Evolutionary conservation across 2,888 invertebrate species (phyloP).

Genomic region (Mythimna lalbum): DNA sequence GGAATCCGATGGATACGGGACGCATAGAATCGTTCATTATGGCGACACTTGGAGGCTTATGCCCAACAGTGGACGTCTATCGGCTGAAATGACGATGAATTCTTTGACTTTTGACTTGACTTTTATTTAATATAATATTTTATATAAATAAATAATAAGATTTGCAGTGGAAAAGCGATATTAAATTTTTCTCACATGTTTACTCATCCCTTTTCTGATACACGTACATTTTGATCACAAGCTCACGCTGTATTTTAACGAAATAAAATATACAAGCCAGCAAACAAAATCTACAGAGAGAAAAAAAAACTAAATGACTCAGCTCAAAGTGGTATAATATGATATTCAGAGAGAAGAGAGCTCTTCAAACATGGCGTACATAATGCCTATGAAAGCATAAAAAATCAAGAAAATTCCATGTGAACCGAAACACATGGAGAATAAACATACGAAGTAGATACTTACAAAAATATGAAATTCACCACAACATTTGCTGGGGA

Average conservation of each 20-base stretch:
- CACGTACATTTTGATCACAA: slow-evolving; percentile 7
- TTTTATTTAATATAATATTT: no score
- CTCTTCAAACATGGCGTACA: slow-evolving; percentile 82
- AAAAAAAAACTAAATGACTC: slow-evolving; percentile 81
- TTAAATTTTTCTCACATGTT: not conserved
- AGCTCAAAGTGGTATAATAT: slow-evolving; percentile 83
- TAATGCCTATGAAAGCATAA: slow-evolving; percentile 90
- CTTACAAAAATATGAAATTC: slow-evolving; percentile 91
- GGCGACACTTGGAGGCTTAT: no score
- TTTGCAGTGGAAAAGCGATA: not conserved
- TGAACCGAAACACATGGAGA: slow-evolving; percentile 90
- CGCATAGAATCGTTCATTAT: no score
- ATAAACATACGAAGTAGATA: slow-evolving; percentile 90
- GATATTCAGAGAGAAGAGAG: slow-evolving; percentile 85
- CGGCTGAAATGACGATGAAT: no score
- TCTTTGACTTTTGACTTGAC: no score
- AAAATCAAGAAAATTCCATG: slow-evolving; percentile 90
- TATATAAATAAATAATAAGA: no score
- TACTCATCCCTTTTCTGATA: not conserved
- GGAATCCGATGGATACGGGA: no score
- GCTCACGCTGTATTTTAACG: slow-evolving; percentile 24
- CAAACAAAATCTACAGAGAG: slow-evolving; percentile 44
- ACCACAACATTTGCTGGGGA: slow-evolving; percentile 90
- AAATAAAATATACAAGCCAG: slow-evolving; percentile 40
- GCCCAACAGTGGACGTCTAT: no score